phyloP scores from a whole-genome alignment of 2,797 vertebrate genomes.

The Echeneis naucrates region DNA sequence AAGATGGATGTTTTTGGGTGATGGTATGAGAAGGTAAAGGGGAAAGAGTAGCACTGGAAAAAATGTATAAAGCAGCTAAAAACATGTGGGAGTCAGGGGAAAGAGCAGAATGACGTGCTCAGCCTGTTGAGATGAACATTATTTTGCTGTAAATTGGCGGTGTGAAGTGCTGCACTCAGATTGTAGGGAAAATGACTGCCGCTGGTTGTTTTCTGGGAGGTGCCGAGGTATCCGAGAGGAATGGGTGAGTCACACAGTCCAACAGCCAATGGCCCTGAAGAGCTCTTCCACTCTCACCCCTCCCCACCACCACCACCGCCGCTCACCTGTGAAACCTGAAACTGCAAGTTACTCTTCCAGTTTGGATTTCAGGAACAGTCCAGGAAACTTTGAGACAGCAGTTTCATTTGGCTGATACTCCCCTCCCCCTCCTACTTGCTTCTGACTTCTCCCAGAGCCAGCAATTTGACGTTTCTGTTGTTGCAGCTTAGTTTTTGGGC shows the following conservation, averaged over 20 bases:
- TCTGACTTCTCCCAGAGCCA: not conserved
- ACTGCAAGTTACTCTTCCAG: constrained; percentile 39
- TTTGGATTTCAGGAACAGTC: constrained; percentile 19
- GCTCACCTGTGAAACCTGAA: constrained; percentile 61
- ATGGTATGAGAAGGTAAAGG: not conserved
- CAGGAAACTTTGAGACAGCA: constrained; percentile 11
- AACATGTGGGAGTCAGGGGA: not conserved
- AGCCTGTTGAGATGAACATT: not conserved
- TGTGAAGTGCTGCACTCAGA: not conserved
- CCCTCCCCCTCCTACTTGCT: not conserved
- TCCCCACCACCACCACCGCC: not conserved
- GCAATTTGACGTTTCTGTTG: not conserved
- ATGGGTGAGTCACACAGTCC: constrained; percentile 20
- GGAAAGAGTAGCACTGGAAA: not conserved
- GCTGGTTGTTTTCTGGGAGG: constrained; percentile 21
- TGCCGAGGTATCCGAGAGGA: constrained; percentile 1
- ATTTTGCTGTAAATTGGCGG: not conserved
- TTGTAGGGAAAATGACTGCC: constrained; percentile 23
- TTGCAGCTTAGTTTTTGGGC: not conserved
- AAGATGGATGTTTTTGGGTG: not conserved
- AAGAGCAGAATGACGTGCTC: not conserved
- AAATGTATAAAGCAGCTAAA: not conserved
- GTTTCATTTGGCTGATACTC: constrained; percentile 3
- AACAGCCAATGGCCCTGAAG: constrained; percentile 16
- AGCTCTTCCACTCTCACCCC: not conserved